Base-by-base conservation (phyloP, 2,888 invertebrate species). In the Ichneumoninae sp. region DNA sequence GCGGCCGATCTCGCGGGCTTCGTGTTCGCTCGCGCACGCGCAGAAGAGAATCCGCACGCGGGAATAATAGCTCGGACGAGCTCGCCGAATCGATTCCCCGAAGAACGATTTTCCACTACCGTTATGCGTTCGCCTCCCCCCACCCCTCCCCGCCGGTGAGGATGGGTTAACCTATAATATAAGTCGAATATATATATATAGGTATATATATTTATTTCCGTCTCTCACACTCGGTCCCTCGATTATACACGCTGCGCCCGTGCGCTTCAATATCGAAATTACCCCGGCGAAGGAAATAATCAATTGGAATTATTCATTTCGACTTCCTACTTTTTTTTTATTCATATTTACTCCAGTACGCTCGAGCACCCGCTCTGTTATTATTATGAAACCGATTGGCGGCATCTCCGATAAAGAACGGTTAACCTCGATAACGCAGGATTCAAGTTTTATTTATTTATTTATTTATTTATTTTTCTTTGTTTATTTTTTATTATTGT, bases 281-380 rank as follows among this genome's bases (percentile, higher is more conserved):
- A 75, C 75, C 69, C 50, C 69, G 50, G 68, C 69, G 57, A 69
- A 63, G 52, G 50, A 60, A 60, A 75, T 81, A 69, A 81, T 81
- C 81, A 81, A 81, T 81, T 81, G 75, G 75, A 81, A 81, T 81
- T 81, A 81, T 81, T 81, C 80, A 80, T 80, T 80, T 66, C 57
- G 80, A 80, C 54, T 74, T 68, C 68, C 47, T 40, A 71, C 70
- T 57, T 33, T 63, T 81, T 73, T 63, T 40, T 73, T 44, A 16
- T 54, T 52, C 7, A 10, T 10, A 40, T 19, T 19, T 52, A 52
- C 19, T 52, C 7, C 52, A n/a, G 19, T 6, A 52, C 19, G 19
- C 19, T 52, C 52, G 52, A 52, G 19, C 19, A 19, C 52, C 44
- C 16, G 44, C 44, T 16, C 44, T 44, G 44, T 44, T 44, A 44